Base-by-base conservation (phyloP, 2,888 invertebrate genomes). In the Heteropelma amictum region DNA sequence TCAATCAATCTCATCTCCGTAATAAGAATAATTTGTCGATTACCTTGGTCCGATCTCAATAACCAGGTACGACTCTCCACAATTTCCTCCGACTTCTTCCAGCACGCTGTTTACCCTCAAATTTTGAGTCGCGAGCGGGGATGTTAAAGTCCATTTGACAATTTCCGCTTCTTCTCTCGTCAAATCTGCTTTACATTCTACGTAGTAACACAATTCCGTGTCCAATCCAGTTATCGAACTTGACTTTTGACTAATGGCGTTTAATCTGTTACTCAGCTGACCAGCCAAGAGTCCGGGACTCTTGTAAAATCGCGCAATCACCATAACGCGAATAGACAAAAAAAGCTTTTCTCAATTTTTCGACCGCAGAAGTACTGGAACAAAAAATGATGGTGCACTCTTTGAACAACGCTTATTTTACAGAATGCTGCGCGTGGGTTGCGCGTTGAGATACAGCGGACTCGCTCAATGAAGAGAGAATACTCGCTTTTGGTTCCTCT, bases 41-140 rank as follows among this genome's bases (percentile, higher is more conserved):
- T 90, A 94, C 95, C 95, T 93, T 33, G 98, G 98, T 23, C 98
- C 98, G 87, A 97, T 95, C 92, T 98, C 98, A 82, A 98, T 92
- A 4, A 97, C 79, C 8, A 91, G 77, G 30, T 17, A 72, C 1
- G 58, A 60, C 60, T n/a, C 63, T 58, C 17, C 38, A 10, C 56
- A 30, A 26, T 90, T 87, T 74, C 77, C 17, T 33, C 60, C 53
- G 45, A 60, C 58, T 28, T 77, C 83, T 77, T 88, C 84, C 60
- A 93, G 91, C 10, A 89, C 85, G 33, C 92, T 91, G 76, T 90
- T 89, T 82, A 91, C 90, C 53, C 90, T 91, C 49, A 96, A 87
- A 23, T 91, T 91, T 58, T 92, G 89, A 0, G 92, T 92, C 72
- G 93, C 90, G 51, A 95, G 92, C 0, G 94, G 94, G 38, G 94